Conservation (phyloP, 2,113 vertebrate species). For the Synchiropus splendidus region DNA sequence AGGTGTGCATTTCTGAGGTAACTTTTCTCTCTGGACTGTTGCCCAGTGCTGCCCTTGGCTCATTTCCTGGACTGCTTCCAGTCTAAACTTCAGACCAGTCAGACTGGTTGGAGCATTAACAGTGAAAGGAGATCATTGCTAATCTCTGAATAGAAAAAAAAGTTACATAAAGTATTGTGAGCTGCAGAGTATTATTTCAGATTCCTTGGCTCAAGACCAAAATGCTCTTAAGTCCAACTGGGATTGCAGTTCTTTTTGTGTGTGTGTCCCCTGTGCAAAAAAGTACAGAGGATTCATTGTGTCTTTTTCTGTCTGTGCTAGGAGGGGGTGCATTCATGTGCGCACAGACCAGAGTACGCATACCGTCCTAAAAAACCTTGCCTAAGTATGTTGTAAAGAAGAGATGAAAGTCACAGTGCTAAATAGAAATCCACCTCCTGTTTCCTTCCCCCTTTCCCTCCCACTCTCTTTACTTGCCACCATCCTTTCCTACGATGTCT, state of each 20-base stretch:
- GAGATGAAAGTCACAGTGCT: constrained; percentile 51
- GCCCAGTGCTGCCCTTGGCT: constrained; percentile 29
- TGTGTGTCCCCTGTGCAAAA: constrained; percentile 28
- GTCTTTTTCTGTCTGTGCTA: constrained; percentile 35
- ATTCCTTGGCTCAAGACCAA: constrained; percentile 47
- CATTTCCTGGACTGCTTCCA: constrained; percentile 35
- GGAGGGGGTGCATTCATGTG: constrained; percentile 24
- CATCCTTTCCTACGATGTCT: constrained; percentile 18
- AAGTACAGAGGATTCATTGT: constrained; percentile 57
- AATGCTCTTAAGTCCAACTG: constrained; percentile 39
- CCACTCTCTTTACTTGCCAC: constrained; percentile 23
- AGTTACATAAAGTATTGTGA: constrained; percentile 44
- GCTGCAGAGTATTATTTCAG: constrained; percentile 50
- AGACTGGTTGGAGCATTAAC: constrained; percentile 36
- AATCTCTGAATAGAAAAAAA: constrained; percentile 41
- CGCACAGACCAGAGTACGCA: constrained; percentile 19
- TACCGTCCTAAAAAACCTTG: constrained; percentile 26
- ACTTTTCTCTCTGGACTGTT: constrained; percentile 30
- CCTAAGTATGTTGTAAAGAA: constrained; percentile 49
- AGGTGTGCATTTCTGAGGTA: constrained; percentile 25
- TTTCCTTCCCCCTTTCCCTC: constrained; percentile 23
- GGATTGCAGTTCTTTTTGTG: constrained; percentile 31
- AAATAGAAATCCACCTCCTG: constrained; percentile 50
- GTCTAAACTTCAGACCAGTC: constrained; percentile 37
- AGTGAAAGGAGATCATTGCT: constrained; percentile 49